These are phyloP conservation scores for Saccostrea cuccullata DNA, from an alignment of 1,140 invertebrate genomes.

Conservation along the genomic window DNA sequence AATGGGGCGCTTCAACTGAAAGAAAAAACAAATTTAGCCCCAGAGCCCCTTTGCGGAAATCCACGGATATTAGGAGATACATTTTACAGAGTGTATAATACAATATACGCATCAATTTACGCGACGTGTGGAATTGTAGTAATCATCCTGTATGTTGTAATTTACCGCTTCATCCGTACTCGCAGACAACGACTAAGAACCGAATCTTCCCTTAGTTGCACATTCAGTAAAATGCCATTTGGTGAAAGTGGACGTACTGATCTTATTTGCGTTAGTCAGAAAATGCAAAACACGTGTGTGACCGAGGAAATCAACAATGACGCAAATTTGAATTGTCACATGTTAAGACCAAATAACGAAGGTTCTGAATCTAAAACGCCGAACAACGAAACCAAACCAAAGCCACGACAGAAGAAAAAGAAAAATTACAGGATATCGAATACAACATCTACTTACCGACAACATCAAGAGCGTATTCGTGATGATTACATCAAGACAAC, in stretches of 20 bases:
- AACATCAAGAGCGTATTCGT: slow-evolving; percentile 52
- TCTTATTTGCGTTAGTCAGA: slow-evolving; percentile 53
- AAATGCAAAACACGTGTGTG: neutral
- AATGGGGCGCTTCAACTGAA: no score
- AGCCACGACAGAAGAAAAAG: no score
- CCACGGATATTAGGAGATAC: slow-evolving; percentile 20
- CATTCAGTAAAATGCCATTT: no score
- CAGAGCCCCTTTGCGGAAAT: neutral
- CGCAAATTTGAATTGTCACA: neutral
- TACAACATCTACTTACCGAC: neutral
- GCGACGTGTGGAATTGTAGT: slow-evolving; percentile 67
- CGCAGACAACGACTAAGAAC: slow-evolving; percentile 52
- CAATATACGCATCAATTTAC: slow-evolving; percentile 65
- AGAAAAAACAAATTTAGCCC: no score
- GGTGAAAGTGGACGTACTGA: slow-evolving; percentile 58
- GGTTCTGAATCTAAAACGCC: no score
- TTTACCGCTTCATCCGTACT: slow-evolving; percentile 60
- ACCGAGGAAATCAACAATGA: neutral
- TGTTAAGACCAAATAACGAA: slow-evolving; percentile 1
- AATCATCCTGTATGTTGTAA: slow-evolving; percentile 65
- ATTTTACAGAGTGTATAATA: slow-evolving; percentile 60
- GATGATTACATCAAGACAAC: slow-evolving; percentile 71
- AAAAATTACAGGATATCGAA: neutral
- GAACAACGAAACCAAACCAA: no score
- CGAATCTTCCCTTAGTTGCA: slow-evolving; percentile 53